Evolutionary conservation across 64 coral and sea anemone genomes (phyloP).

Genomic region (Dendrophyllia cribrosa): DNA sequence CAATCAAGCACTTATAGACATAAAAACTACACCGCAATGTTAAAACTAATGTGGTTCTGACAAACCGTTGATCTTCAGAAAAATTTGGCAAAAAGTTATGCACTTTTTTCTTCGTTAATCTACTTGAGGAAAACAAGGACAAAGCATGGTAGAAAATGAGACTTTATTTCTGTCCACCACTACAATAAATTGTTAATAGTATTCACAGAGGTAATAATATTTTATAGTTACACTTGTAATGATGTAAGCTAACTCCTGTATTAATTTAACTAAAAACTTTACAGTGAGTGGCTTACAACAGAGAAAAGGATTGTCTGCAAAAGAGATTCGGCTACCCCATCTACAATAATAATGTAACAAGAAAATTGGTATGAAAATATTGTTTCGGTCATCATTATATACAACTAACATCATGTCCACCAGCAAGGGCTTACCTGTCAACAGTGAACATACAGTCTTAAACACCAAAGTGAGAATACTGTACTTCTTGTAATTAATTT

Average conservation of each 20-base stretch:
- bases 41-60: too few species aligned
- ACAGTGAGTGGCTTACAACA: not conserved
- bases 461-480: not conserved
- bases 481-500: not conserved
- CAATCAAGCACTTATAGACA: too few species aligned
- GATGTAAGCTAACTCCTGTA: not conserved
- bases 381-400: slow-evolving; percentile 28
- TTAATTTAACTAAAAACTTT: slow-evolving; percentile 47
- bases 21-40: too few species aligned
- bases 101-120: too few species aligned
- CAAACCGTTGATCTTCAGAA: too few species aligned
- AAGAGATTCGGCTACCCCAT: not conserved
- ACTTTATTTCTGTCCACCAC: slow-evolving; percentile 23
- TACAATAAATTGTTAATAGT: not conserved
- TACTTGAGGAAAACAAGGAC: not conserved
- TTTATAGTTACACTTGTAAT: not conserved
- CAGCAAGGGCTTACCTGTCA: not conserved
- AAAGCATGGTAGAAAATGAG: slow-evolving; percentile 37
- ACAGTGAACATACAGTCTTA: not conserved
- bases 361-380: slow-evolving; percentile 54
- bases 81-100: too few species aligned
- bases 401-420: not conserved
- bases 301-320: slow-evolving; percentile 1
- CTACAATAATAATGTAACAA: slow-evolving; percentile 17
- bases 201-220: slow-evolving; percentile 20